Evolutionary conservation across 2,113 vertebrate genomes (phyloP).

Genomic region (Craseonycteris thonglongyai): DNA sequence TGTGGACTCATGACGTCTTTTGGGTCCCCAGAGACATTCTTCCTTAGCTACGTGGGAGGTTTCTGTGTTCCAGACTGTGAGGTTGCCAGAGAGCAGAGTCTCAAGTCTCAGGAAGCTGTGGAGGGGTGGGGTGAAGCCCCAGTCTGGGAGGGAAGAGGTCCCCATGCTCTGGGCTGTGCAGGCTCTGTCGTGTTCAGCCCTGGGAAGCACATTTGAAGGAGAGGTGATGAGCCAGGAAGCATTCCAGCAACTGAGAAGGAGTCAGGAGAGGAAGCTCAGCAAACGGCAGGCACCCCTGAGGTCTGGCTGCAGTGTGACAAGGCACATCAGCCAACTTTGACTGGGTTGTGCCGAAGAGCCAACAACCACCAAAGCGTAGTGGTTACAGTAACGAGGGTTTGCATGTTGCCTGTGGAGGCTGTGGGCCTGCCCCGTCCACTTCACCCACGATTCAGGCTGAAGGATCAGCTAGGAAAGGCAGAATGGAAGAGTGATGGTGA

Average conservation of each 20-base stretch:
- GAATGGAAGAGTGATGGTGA: background rate
- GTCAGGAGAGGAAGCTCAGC: background rate
- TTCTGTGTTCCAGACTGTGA: background rate
- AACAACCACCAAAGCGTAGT: background rate
- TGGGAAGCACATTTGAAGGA: background rate
- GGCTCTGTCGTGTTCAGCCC: fast-evolving
- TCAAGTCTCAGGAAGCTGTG: background rate
- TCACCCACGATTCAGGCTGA: background rate
- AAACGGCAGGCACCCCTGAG: no score
- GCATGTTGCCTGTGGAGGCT: background rate
- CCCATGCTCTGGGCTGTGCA: background rate
- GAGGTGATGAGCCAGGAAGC: background rate
- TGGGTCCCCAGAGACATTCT: background rate
- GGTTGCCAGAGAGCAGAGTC: background rate
- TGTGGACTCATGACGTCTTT: background rate
- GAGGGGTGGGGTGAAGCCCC: background rate
- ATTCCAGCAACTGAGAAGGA: no score
- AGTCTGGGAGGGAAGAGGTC: background rate
- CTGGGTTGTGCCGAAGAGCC: background rate
- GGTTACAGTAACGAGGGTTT: background rate
- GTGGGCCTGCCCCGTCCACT: background rate
- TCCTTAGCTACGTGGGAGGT: background rate
- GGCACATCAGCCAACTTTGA: background rate
- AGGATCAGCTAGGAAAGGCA: background rate
- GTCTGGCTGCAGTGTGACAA: fast-evolving